Evolutionary conservation across 2,888 invertebrate species (phyloP), one percentile per base, ranked within the genome.

Genomic region (Andrena marginata): DNA sequence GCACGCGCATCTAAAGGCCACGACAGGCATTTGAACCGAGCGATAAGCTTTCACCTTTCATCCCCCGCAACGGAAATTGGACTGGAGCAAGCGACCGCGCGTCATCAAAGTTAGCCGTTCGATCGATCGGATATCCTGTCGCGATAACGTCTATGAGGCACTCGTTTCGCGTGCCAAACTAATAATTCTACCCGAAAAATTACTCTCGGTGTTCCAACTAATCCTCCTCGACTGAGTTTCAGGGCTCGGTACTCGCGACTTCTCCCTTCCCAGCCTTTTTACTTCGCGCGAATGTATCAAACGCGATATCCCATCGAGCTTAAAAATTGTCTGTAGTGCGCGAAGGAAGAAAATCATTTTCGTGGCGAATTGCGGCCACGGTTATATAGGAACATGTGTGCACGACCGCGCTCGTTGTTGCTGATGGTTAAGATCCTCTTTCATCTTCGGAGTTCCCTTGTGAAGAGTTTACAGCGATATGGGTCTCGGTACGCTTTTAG

Each of bases 11-110:
- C 80, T 77, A 82, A 75, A 85, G 80, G 65, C 80, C 65, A 74
- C 80, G 82, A 77, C 71, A 69, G 70, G 83, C 79, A 81, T 89
- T 87, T 85, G 79, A 83, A 85, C 82, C 70, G 67, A 68, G 60
- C 75, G 89, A 88, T 89, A 87, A 87, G 81, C 71, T 65, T 62
- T 65, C 60, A 74, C 75, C 73, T 74, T 67, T 64, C 64, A 51
- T 77, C 70, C 69, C 67, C 23, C 48, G 63, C 67, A 82, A 64
- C 86, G 84, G 82, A 88, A 88, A 88, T 88, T 87, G 80, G 79
- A 85, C 73, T 67, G 42, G 35, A 13, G 76, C 29, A 65, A 69
- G 67, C 42, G 51, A 51, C 59, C 35, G 49, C 63, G 67, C 62
- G 69, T 84, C 70, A 59, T 80, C 83, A 79, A 73, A 74, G 69